Percentiles rank a stretch among this genome's conserved stretches.
Evolutionary conservation across 2,113 vertebrate species (phyloP).

Genomic region (Mohoua ochrocephala): DNA sequence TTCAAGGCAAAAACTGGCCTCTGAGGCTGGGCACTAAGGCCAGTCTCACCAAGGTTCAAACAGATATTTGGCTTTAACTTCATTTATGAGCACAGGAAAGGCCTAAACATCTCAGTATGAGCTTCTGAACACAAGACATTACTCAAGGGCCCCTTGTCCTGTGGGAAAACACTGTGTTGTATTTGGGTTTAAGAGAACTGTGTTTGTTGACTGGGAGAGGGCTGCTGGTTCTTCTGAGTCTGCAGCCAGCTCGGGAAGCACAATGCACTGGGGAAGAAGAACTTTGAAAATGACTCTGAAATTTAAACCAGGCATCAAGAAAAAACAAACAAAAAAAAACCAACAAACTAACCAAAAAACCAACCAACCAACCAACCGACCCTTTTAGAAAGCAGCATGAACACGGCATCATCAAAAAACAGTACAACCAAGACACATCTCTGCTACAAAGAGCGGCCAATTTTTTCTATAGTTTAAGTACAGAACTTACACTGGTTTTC

Average conservation of each 20-base stretch:
- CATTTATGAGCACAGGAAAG: not conserved
- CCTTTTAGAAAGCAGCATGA: not conserved
- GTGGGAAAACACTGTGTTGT: not conserved
- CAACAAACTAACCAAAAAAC: too few relatives aligned
- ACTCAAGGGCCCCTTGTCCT: not conserved
- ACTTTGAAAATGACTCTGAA: not conserved
- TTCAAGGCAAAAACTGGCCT: not conserved
- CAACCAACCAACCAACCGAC: too few relatives aligned
- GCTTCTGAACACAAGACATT: not conserved
- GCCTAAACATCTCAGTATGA: not conserved
- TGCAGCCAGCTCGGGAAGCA: not conserved
- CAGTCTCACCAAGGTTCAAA: not conserved
- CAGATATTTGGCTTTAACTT: not conserved
- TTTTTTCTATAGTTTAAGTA: not conserved
- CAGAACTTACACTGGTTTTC: not conserved
- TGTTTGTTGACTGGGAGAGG: not conserved
- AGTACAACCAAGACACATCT: not conserved
- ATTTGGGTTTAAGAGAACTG: not conserved
- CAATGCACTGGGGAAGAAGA: not conserved
- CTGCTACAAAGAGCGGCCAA: not conserved
- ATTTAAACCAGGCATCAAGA: not conserved
- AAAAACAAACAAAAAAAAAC: not conserved
- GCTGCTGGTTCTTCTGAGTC: not conserved
- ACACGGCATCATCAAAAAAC: not conserved
- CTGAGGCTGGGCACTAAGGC: not conserved